A percentile compares a stretch with the other conserved stretches of the same genome.
These are phyloP conservation scores for Anabacerthia variegaticeps DNA, from an alignment of 2,797 vertebrate genomes.

Conservation along the genomic window DNA sequence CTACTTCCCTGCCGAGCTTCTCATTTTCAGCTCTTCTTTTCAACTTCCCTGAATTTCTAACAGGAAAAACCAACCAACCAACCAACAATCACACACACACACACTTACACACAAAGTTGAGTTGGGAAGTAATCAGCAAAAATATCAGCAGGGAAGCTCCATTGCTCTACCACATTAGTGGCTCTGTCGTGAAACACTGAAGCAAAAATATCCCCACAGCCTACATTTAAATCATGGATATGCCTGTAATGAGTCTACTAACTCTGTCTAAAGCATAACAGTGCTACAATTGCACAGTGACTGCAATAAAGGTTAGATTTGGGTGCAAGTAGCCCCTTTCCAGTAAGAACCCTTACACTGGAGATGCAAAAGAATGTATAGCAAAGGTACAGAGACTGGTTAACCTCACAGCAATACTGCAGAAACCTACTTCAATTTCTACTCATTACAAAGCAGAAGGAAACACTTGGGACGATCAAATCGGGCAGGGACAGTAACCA, in stretches of 20 bases:
- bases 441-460: background rate
- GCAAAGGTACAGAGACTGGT: background rate
- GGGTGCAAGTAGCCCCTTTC: accelerated
- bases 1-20: background rate
- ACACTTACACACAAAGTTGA: background rate
- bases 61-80: background rate
- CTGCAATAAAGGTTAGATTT: background rate
- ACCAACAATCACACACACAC: background rate
- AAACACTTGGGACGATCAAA: background rate
- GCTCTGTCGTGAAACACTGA: background rate
- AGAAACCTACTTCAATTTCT: background rate
- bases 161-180: background rate
- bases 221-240: background rate
- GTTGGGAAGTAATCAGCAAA: background rate
- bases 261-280: background rate
- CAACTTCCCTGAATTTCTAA: background rate
- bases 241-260: background rate
- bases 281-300: background rate
- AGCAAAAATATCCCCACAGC: background rate
- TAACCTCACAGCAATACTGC: background rate
- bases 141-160: background rate
- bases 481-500: background rate
- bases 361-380: background rate
- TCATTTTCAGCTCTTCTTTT: background rate
- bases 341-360: background rate